phyloP scores from a whole-genome alignment of 53 echinoderm and acorn worm species.

The Antedon mediterranea region DNA sequence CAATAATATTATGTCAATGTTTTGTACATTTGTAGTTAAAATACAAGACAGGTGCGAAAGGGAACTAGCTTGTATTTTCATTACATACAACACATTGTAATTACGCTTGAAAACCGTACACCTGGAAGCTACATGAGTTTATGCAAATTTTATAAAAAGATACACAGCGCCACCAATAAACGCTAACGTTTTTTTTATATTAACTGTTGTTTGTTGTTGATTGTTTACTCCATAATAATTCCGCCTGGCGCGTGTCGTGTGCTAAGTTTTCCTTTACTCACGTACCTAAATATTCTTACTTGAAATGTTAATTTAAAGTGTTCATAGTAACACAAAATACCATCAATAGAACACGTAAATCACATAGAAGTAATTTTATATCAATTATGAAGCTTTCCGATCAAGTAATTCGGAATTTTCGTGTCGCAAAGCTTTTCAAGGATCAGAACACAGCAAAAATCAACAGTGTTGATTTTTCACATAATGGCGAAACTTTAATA shows the following conservation, averaged over 20 bases:
- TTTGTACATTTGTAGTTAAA: too few species aligned
- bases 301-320: background rate
- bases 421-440: constrained; percentile 88
- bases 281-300: background rate
- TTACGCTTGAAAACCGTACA: too few species aligned
- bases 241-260: background rate
- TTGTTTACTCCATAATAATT: background rate
- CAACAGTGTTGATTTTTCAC: constrained; percentile 96
- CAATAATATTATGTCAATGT: too few species aligned
- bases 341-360: background rate
- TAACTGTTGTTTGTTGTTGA: background rate
- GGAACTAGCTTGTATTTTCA: too few species aligned
- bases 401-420: constrained; percentile 86
- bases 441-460: constrained; percentile 94
- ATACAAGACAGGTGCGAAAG: too few species aligned
- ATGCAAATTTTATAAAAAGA: too few species aligned
- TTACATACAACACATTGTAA: too few species aligned
- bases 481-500: constrained; percentile 92
- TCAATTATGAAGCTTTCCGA: constrained; percentile 93
- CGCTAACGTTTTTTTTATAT: background rate
- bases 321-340: background rate
- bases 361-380: background rate
- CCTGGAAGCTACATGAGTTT: too few species aligned
- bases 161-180: background rate
- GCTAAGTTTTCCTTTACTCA: background rate